Percentiles rank a stretch among this genome's conserved stretches.
Evolutionary conservation across 2,797 vertebrate species (phyloP).

Genomic region (Enteromius radiatus): DNA sequence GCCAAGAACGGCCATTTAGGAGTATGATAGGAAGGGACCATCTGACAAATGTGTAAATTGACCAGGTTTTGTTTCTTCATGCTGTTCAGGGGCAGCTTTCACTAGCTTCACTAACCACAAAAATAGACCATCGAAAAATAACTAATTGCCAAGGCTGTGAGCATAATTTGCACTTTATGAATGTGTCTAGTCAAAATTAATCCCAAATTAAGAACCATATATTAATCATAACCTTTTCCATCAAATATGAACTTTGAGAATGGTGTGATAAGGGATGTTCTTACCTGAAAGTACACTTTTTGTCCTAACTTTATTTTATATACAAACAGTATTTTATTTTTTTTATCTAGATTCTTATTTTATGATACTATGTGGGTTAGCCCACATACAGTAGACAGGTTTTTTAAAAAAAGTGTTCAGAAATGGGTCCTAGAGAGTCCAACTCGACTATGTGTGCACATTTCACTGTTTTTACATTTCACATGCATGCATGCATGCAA

Average conservation of each 20-base stretch:
- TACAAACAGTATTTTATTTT: no score
- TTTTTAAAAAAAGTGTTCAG: background rate
- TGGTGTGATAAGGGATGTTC: no score
- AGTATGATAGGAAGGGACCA: background rate
- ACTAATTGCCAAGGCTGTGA: no score
- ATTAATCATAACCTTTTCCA: background rate
- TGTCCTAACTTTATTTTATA: no score
- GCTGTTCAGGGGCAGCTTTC: background rate
- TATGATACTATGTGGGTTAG: no score
- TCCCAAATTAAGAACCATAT: background rate
- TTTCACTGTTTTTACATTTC: no score
- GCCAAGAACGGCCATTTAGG: background rate
- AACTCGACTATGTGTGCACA: background rate
- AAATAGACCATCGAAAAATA: background rate
- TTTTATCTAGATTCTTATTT: no score
- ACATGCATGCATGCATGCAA: background rate
- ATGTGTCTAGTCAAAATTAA: background rate
- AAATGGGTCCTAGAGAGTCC: background rate
- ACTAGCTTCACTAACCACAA: background rate
- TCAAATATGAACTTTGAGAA: no score
- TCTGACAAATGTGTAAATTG: background rate
- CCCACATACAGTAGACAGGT: background rate
- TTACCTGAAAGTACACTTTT: no score
- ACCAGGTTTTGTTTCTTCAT: background rate
- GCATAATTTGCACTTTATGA: background rate